Conservation (phyloP, 37 sponge, comb jelly and placozoan genomes). For the Diacarnus erythraeanus region DNA sequence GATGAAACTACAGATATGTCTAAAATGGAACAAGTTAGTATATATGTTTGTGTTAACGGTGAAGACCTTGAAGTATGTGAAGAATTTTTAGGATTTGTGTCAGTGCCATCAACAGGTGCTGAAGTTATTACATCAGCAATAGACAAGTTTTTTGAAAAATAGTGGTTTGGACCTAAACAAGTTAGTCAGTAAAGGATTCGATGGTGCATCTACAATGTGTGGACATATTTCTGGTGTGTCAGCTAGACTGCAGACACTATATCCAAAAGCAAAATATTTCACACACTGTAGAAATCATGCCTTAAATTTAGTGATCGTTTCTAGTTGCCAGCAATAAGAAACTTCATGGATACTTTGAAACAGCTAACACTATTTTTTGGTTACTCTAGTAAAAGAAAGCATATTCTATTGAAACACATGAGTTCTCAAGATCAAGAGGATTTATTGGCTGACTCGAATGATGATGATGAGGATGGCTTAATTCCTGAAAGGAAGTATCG, state of each 20-base stretch:
- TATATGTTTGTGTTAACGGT: background rate
- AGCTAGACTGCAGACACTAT: background rate
- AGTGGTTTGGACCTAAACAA: background rate
- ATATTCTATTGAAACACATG: constrained; percentile 9
- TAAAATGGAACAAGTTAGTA: background rate
- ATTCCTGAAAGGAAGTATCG: background rate
- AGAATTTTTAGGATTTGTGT: background rate
- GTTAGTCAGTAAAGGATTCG: background rate
- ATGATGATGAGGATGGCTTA: background rate
- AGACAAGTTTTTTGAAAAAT: background rate
- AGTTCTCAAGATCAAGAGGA: constrained; percentile 3
- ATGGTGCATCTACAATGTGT: constrained; percentile 9
- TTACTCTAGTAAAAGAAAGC: constrained; percentile 29
- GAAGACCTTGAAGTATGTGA: background rate
- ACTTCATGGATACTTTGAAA: constrained; percentile 29
- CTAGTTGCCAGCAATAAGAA: constrained; percentile 18
- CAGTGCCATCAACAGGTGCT: background rate
- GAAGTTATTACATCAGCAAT: background rate
- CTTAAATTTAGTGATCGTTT: constrained; percentile 38
- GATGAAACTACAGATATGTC: background rate
- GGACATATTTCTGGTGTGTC: constrained; percentile 36
- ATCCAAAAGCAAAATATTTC: constrained; percentile 26
- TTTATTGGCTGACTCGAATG: background rate
- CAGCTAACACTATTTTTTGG: constrained; percentile 31
- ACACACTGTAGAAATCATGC: constrained; percentile 38